Conservation (phyloP, 2,888 invertebrate species). For the Dasypogon diadema region DNA sequence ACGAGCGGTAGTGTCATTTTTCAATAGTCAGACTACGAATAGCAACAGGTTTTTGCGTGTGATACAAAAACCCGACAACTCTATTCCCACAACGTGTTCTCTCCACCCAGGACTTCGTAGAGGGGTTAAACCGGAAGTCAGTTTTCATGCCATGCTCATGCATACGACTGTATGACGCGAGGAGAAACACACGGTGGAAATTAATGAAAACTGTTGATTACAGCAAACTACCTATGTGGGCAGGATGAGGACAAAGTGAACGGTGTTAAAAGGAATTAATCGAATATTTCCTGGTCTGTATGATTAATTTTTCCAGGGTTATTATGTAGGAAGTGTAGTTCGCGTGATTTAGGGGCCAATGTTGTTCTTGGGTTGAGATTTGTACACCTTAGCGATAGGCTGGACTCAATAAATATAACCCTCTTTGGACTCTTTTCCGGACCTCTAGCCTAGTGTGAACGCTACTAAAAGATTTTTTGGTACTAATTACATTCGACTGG, state of each 20-base stretch:
- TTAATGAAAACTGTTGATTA: neutral
- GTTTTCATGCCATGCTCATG: slow-evolving; percentile 42
- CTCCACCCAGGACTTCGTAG: no score
- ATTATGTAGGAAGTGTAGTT: no score
- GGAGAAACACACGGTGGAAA: neutral
- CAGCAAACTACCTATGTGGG: neutral
- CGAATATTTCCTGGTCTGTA: neutral
- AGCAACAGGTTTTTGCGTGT: slow-evolving; percentile 44
- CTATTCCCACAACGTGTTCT: no score
- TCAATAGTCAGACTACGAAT: neutral
- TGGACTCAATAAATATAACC: no score
- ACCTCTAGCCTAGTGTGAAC: no score
- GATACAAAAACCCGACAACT: neutral
- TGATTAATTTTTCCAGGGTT: neutral
- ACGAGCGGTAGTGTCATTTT: neutral
- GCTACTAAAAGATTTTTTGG: no score
- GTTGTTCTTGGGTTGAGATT: no score
- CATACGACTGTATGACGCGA: neutral
- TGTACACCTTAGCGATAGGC: no score
- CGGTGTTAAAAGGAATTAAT: neutral
- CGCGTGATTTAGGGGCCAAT: no score
- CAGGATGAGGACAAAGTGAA: neutral
- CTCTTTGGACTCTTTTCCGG: no score
- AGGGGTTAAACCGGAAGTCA: slow-evolving; percentile 37
- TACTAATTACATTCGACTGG: no score